phyloP scores from a whole-genome alignment of 2,113 vertebrate species.

The Sorex araneus region DNA sequence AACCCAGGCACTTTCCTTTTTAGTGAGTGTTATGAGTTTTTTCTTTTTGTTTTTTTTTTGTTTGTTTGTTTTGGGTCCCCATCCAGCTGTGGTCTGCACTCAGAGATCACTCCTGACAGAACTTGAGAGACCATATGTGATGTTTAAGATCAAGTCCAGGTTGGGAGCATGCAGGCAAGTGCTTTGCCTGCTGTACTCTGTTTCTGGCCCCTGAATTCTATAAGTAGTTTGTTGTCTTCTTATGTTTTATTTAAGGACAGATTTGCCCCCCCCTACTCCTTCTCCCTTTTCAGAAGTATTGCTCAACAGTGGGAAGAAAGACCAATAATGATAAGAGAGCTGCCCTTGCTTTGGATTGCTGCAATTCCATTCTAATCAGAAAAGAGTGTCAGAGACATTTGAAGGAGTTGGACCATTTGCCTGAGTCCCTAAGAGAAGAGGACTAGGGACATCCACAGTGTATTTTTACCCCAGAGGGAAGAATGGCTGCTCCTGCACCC shows the following conservation, averaged over 20 bases:
- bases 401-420: neutral
- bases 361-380: constrained; percentile 38
- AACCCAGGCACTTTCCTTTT: constrained; percentile 67
- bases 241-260: constrained; percentile 46
- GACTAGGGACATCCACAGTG: neutral
- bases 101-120: no score
- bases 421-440: neutral
- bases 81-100: no score
- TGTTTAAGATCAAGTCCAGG: no score
- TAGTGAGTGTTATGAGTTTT: constrained; percentile 41
- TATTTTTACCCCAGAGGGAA: constrained; percentile 1
- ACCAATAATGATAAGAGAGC: constrained; percentile 38
- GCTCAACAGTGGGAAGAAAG: neutral
- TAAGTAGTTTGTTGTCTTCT: constrained; percentile 69
- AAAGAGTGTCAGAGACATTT: constrained; percentile 32
- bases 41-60: neutral
- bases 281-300: constrained; percentile 56
- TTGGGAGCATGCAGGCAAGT: no score
- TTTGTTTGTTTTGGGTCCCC: no score
- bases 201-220: neutral
- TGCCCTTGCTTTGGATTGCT: constrained; percentile 21
- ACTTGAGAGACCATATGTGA: no score
- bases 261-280: neutral
- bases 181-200: no score
- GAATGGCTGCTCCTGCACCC: neutral